Evolutionary conservation across 2,113 vertebrate species (phyloP), one percentile per base, ranked within the genome.

Genomic region (Nibea albiflora): DNA sequence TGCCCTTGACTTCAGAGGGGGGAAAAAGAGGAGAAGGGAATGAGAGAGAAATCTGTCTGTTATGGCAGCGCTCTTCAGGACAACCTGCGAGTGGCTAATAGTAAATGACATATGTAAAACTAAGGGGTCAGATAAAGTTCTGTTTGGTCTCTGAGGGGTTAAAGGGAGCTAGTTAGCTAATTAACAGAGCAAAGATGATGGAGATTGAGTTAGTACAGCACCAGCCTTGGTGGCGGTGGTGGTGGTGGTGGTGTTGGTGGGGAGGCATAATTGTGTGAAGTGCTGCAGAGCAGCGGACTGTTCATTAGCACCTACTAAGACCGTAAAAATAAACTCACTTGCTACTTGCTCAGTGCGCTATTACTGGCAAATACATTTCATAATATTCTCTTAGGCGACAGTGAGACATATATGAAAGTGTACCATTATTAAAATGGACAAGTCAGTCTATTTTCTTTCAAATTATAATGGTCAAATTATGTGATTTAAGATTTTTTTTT

Each of bases 81-180:
- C 76, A 81, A 90, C 73, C 83, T 75, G 83, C 61, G 44, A 83
- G 88, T 79, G 65, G 89, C 82, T 93, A 94, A 94, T 94, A 92
- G 88, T 77, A 81, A 89, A 91, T 93, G 92, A 92, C 93, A 91
- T 91, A 90, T 92, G 89, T 89, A 93, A 93, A 95, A 89, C 73
- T 3, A 69, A 82, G 80, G 83, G 93, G 92, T 94, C 90, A 92
- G 70, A 81, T 60, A 86, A 86, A 94, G 90, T 93, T 94, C 91
- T 89, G 83, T 67, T 78, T 71, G 66, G 80, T 89, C 89, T 93
- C 80, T 58, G 79, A 85, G 84, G 81, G 83, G 80, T 89, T 85
- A 81, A 83, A 86, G 78, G 72, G 64, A 85, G 84, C 83, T 77
- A 84, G 88, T 75, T 84, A 80, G 71, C 74, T 78, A 79, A 92